Evolutionary conservation across 2,113 vertebrate species (phyloP).

Genomic region (Platichthys flesus): DNA sequence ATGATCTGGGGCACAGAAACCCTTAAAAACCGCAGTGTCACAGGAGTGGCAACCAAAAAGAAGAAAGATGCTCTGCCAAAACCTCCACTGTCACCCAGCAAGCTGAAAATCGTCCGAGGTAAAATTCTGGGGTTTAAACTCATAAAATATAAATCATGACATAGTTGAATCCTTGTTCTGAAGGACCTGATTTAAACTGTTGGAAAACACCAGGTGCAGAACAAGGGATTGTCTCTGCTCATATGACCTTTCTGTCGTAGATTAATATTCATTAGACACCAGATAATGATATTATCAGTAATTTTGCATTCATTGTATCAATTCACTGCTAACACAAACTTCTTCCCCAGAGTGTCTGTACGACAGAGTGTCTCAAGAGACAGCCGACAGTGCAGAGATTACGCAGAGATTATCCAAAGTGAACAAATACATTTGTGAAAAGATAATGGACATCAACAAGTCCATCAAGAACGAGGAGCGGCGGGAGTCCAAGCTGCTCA

Average conservation of each 20-base stretch:
- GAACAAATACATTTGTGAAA: conserved; percentile 99
- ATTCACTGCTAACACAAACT: conserved; percentile 57
- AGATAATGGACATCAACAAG: conserved; percentile 99
- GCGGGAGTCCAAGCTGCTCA: conserved; percentile 94
- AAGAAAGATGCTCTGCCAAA: conserved; percentile 99
- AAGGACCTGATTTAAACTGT: conserved; percentile 2
- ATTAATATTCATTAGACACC: conserved; percentile 7
- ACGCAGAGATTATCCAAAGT: conserved; percentile 99
- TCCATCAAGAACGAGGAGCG: conserved; percentile 99
- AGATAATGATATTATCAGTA: conserved; percentile 18
- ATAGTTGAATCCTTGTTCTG: background rate
- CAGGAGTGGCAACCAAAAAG: conserved; percentile 98
- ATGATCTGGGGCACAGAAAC: conserved; percentile 99
- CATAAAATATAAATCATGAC: background rate
- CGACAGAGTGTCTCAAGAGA: conserved; percentile 99
- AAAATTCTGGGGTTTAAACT: conserved; percentile 40
- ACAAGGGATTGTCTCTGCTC: background rate
- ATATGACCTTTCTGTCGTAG: background rate
- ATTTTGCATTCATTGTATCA: conserved; percentile 15
- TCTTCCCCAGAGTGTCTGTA: conserved; percentile 93
- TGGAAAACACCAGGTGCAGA: conserved; percentile 18
- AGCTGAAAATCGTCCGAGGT: conserved; percentile 99
- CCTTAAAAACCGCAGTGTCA: conserved; percentile 98
- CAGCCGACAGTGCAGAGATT: conserved; percentile 97
- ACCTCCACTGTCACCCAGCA: conserved; percentile 97